These are phyloP conservation scores for Erynnis tages DNA, from an alignment of 2,888 invertebrate species.

Conservation along the genomic window DNA sequence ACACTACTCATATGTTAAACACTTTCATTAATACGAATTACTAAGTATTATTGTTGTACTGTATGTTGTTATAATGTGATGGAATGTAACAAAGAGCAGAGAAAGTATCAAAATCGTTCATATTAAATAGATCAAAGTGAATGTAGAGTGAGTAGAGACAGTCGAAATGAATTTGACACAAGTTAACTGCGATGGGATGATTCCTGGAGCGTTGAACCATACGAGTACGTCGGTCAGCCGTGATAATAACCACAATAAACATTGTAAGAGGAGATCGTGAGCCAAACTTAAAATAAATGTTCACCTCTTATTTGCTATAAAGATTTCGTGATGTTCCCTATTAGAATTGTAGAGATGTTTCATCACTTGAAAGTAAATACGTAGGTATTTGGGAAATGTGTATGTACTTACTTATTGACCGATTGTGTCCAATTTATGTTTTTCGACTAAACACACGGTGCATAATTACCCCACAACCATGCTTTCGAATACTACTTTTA, in stretches of 20 bases:
- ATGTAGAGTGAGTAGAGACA: background rate
- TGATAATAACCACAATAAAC: slow-evolving; percentile 70
- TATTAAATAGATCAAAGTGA: too few relatives aligned
- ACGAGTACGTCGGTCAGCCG: slow-evolving; percentile 46
- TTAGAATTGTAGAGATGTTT: slow-evolving; percentile 37
- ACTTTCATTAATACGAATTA: too few relatives aligned
- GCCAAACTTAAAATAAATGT: slow-evolving; percentile 69
- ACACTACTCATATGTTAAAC: too few relatives aligned
- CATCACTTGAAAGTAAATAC: slow-evolving; percentile 3
- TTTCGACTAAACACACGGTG: too few relatives aligned
- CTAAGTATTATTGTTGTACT: too few relatives aligned
- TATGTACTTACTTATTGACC: too few relatives aligned
- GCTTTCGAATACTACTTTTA: too few relatives aligned
- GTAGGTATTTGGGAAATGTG: background rate
- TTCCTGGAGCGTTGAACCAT: slow-evolving; percentile 64
- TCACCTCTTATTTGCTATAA: slow-evolving; percentile 64
- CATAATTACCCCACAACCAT: too few relatives aligned
- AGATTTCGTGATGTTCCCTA: slow-evolving; percentile 59
- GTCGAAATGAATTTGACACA: slow-evolving; percentile 4
- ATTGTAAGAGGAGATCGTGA: slow-evolving; percentile 66
- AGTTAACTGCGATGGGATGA: slow-evolving; percentile 30
- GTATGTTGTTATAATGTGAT: too few relatives aligned
- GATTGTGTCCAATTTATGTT: too few relatives aligned
- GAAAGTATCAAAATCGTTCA: too few relatives aligned
- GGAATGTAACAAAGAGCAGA: too few relatives aligned